These are phyloP conservation scores for Cataglyphis rosenhaueri DNA, from an alignment of 2,888 invertebrate genomes.

Conservation along the genomic window DNA sequence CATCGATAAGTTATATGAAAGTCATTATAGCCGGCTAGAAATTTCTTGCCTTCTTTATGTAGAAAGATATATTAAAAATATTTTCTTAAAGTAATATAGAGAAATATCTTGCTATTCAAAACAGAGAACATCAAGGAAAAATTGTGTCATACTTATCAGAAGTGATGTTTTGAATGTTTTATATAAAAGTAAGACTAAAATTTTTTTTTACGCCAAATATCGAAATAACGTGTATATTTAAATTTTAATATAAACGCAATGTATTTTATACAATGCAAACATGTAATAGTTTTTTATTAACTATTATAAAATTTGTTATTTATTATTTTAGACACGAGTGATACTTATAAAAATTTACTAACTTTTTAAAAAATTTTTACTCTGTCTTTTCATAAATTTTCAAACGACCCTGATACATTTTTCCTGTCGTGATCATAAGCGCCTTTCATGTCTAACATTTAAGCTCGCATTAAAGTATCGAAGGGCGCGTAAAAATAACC, in stretches of 20 bases:
- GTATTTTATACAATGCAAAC: neutral
- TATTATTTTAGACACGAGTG: neutral
- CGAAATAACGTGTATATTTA: neutral
- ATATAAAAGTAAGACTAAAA: neutral
- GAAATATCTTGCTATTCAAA: neutral
- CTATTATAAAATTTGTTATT: neutral
- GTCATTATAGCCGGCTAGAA: neutral
- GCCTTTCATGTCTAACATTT: constrained; percentile 12
- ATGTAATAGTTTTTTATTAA: neutral
- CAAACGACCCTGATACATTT: neutral
- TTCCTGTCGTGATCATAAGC: constrained; percentile 1
- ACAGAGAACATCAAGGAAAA: neutral
- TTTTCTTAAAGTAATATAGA: neutral
- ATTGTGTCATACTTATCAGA: neutral
- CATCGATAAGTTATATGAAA: neutral
- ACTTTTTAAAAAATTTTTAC: neutral
- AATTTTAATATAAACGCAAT: neutral
- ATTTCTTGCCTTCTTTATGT: neutral
- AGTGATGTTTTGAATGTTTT: neutral
- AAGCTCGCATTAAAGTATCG: constrained; percentile 29
- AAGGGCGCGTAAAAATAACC: constrained; percentile 50
- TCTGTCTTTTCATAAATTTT: constrained; percentile 16
- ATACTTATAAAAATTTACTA: neutral
- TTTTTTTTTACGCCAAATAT: neutral
- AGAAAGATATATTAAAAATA: neutral